phyloP scores from a whole-genome alignment of 2,113 vertebrate genomes.

The Sus scrofa region DNA sequence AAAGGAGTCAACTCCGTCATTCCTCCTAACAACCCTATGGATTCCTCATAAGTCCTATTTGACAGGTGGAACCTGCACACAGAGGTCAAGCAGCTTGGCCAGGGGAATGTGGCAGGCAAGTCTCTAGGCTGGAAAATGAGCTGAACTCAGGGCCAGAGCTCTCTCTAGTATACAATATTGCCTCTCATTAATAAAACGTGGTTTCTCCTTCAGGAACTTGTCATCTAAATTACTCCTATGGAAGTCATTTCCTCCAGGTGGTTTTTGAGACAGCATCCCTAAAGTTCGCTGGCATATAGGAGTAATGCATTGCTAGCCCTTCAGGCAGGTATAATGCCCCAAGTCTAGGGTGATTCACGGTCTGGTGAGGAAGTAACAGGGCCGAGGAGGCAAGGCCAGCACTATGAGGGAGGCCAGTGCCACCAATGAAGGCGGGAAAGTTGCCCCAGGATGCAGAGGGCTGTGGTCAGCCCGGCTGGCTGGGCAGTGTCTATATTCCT shows the following conservation, averaged over 20 bases:
- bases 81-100: neutral
- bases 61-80: neutral
- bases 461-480: neutral
- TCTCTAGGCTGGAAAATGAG: neutral
- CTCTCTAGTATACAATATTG: neutral
- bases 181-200: neutral
- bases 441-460: neutral
- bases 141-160: neutral
- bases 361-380: neutral
- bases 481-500: neutral
- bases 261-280: neutral
- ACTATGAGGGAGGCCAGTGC: neutral
- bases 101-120: neutral
- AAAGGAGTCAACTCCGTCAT: neutral
- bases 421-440: neutral
- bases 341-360: neutral
- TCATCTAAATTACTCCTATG: neutral
- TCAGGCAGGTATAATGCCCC: neutral
- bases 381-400: neutral
- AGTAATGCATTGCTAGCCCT: neutral
- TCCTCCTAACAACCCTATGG: neutral
- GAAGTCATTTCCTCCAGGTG: neutral
- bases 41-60: neutral
- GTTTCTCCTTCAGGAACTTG: conserved; percentile 12
- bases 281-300: neutral